Evolutionary conservation across 1,140 invertebrate genomes (phyloP).

Genomic region (Thereuonema tuberculata): DNA sequence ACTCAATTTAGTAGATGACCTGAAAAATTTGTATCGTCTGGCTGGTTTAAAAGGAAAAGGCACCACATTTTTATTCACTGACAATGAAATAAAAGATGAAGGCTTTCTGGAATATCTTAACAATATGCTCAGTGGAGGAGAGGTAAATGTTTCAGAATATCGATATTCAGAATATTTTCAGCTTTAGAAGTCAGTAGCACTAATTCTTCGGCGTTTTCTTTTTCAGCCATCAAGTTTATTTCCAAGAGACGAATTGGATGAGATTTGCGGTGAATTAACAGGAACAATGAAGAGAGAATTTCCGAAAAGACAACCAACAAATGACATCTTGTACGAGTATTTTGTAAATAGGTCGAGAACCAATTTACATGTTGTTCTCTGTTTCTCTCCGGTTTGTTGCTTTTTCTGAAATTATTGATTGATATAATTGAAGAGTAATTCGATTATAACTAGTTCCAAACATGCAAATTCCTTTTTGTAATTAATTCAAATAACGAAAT

Average conservation of each 20-base stretch:
- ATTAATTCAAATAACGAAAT: too few species aligned
- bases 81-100: constrained; percentile 96
- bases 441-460: too few species aligned
- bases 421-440: too few species aligned
- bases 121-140: constrained; percentile 82
- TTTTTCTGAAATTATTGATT: neutral
- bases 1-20: constrained; percentile 85
- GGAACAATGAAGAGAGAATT: constrained; percentile 89
- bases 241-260: constrained; percentile 84
- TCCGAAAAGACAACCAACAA: constrained; percentile 70
- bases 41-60: constrained; percentile 92
- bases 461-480: too few species aligned
- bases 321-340: constrained; percentile 86
- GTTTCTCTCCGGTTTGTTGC: constrained; percentile 76
- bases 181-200: constrained; percentile 12
- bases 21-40: constrained; percentile 79
- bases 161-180: too few species aligned
- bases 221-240: constrained; percentile 70
- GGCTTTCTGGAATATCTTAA: constrained; percentile 93
- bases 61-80: constrained; percentile 92
- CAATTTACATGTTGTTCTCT: constrained; percentile 88
- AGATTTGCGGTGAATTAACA: constrained; percentile 87
- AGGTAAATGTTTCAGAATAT: too few species aligned
- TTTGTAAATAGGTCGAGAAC: constrained; percentile 79
- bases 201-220: too few species aligned